Base-by-base conservation (phyloP, 2,113 vertebrate genomes). In the Hyperopisus bebe region DNA sequence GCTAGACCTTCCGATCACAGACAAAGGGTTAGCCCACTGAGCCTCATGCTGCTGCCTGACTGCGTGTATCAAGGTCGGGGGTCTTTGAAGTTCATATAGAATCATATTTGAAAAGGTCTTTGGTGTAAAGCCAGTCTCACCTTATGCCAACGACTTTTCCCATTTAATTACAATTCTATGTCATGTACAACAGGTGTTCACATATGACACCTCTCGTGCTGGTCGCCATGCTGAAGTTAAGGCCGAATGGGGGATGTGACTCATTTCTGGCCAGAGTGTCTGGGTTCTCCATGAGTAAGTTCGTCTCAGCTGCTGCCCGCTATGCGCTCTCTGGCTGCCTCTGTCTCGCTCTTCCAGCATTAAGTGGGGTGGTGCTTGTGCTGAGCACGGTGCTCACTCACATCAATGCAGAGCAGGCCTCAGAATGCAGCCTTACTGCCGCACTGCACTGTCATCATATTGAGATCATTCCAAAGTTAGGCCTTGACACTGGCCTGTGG, bases 141-240 rank as follows among this genome's bases (percentile, higher is more conserved):
- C 62, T 66, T 66, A 66, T 27, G 62, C 62, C 62, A 27, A 27
- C n/a, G 19, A 58, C 55, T 24, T 58, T 5, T 77, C 27, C 31
- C 70, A 77, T 77, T 77, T 31, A 13, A 77, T 77, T 77, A 77
- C 31, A 27, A 66, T 27, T 66, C 58, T 11, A 66, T 2, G 11
- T 6, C 13, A 77, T 77, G 70, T 77, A 39, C 66, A 35, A 83
- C 55, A 99, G 98, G 97, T 97, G 89, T 99, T 99, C 95, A 95
- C 98, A 91, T 99, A 99, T 91, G 98, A 99, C 91, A 99, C 98
- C 70, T 98, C 98, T 91, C 98, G 99, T 0, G 98, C 97, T 46
- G 97, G 96, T 86, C 99, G 94, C 96, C 91, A 95, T 0, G 98
- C 98, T 47, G 97, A 97, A 3, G 98, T 99, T 46, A 96, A 96